phyloP scores from a whole-genome alignment of 2,797 vertebrate species.

The Alosa sapidissima region DNA sequence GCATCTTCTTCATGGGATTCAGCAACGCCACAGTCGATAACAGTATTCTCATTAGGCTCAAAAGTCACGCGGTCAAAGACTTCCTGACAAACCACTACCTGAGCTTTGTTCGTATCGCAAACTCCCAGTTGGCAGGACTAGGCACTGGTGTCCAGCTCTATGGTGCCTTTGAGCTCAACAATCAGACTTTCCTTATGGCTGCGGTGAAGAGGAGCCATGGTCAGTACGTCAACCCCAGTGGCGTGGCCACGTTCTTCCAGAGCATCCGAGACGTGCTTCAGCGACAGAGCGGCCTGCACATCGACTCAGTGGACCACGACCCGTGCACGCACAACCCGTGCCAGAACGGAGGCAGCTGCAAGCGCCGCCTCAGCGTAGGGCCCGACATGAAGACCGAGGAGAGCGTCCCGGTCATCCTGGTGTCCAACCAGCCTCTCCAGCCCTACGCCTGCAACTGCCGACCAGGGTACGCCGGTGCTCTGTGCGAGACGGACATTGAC shows the following conservation, averaged over 20 bases:
- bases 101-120: slow-evolving; percentile 87
- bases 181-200: slow-evolving; percentile 89
- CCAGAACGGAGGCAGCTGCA: slow-evolving; percentile 92
- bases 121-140: slow-evolving; percentile 89
- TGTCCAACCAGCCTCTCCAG: slow-evolving; percentile 85
- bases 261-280: slow-evolving; percentile 92
- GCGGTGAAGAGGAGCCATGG: slow-evolving; percentile 83
- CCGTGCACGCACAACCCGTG: slow-evolving; percentile 88
- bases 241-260: slow-evolving; percentile 96
- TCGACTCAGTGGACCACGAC: slow-evolving; percentile 93
- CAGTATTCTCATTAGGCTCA: slow-evolving; percentile 89
- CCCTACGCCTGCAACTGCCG: slow-evolving; percentile 91
- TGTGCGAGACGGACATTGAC: slow-evolving; percentile 89
- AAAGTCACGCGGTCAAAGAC: slow-evolving; percentile 73
- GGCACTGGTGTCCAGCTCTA: slow-evolving; percentile 90
- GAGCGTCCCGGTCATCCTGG: slow-evolving; percentile 86
- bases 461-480: slow-evolving; percentile 85
- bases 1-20: slow-evolving; percentile 87
- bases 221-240: slow-evolving; percentile 92
- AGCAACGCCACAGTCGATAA: slow-evolving; percentile 91
- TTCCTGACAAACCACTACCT: slow-evolving; percentile 93
- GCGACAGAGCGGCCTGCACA: slow-evolving; percentile 88
- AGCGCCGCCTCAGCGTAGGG: slow-evolving; percentile 83
- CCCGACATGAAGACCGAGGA: slow-evolving; percentile 77
- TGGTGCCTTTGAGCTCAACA: slow-evolving; percentile 84